Conservation (phyloP, 2,888 invertebrate genomes). For the Eustalomyia histrio region DNA sequence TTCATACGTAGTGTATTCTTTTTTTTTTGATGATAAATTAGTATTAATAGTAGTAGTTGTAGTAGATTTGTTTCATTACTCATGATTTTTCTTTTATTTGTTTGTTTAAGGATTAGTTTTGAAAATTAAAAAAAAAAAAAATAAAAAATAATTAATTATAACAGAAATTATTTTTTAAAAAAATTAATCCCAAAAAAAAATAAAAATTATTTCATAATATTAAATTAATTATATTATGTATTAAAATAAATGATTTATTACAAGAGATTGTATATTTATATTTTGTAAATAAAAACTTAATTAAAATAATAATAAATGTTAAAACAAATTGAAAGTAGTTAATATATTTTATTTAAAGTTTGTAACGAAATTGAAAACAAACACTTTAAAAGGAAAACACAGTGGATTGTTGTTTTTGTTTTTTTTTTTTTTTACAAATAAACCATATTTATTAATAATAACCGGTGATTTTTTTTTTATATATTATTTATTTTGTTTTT, state of each 20-base stretch:
- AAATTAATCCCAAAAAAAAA: too few species aligned
- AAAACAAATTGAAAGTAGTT: too few species aligned
- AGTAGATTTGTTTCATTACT: too few species aligned
- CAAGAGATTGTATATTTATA: slow-evolving; percentile 3
- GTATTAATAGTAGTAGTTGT: too few species aligned
- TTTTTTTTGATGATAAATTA: background rate
- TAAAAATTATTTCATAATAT: too few species aligned
- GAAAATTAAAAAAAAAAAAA: too few species aligned
- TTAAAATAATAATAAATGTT: slow-evolving; percentile 6
- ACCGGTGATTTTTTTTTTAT: slow-evolving; percentile 40
- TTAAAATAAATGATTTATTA: slow-evolving; percentile 36
- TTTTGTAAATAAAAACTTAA: slow-evolving; percentile 23
- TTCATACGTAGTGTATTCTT: background rate
- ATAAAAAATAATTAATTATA: slow-evolving; percentile 2
- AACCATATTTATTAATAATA: slow-evolving; percentile 65
- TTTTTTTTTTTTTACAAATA: slow-evolving; percentile 62
- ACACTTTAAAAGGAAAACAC: slow-evolving; percentile 60
- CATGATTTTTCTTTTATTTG: too few species aligned
- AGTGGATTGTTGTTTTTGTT: slow-evolving; percentile 54
- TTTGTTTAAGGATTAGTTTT: background rate
- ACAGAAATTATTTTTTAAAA: too few species aligned
- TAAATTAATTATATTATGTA: slow-evolving; percentile 2
- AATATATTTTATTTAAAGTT: background rate
- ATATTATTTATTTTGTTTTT: too few species aligned
- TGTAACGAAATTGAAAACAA: slow-evolving; percentile 27